Percentiles rank a stretch among this genome's conserved stretches.
phyloP scores from a whole-genome alignment of 2,888 invertebrate species.

The Tetragonisca angustula region DNA sequence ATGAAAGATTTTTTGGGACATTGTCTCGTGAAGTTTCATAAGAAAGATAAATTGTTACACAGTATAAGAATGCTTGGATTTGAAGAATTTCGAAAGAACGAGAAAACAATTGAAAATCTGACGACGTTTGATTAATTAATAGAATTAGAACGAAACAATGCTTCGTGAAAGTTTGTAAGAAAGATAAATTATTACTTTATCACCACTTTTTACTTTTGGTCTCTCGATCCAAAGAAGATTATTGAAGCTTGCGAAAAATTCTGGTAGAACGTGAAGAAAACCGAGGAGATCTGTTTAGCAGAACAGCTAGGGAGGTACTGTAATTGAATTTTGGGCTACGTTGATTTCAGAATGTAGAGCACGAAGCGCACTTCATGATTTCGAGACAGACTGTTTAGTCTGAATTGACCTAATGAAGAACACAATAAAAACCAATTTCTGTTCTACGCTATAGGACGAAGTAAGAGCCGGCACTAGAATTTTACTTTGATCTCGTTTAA shows the following conservation, averaged over 20 bases:
- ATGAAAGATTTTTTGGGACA: neutral
- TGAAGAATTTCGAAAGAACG: neutral
- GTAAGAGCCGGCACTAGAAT: neutral
- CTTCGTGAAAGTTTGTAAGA: neutral
- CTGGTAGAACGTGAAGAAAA: neutral
- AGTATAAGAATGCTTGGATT: no score
- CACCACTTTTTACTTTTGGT: neutral
- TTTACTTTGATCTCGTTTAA: neutral
- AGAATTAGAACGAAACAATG: neutral
- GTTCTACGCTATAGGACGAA: neutral
- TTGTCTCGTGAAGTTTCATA: neutral
- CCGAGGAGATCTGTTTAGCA: neutral
- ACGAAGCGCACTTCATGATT: constrained; percentile 1
- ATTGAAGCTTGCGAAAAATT: neutral
- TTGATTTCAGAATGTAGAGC: constrained; percentile 13
- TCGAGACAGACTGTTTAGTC: neutral
- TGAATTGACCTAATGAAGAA: neutral
- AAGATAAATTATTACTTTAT: neutral
- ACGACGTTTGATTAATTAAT: neutral
- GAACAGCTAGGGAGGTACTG: neutral
- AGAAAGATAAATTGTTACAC: neutral
- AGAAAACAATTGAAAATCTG: neutral
- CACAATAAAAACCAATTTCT: neutral
- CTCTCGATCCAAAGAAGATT: neutral
- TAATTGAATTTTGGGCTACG: neutral